phyloP scores from a whole-genome alignment of 2,113 vertebrate genomes.

The Gadus macrocephalus region DNA sequence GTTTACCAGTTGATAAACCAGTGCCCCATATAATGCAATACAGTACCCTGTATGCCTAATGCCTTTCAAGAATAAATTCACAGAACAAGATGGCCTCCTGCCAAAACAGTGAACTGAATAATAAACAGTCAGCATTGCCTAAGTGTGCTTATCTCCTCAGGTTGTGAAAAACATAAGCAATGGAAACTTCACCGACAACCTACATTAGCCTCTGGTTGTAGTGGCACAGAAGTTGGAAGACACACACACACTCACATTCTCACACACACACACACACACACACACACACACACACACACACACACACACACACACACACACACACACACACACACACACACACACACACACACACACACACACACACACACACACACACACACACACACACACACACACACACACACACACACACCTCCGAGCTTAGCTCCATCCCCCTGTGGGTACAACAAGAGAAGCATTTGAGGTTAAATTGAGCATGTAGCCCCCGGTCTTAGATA shows the following conservation, averaged over 20 bases:
- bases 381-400: conserved; percentile 25
- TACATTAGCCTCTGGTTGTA: no score
- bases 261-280: conserved; percentile 14
- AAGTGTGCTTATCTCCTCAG: neutral
- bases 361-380: conserved; percentile 19
- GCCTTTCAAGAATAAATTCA: neutral
- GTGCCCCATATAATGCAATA: no score
- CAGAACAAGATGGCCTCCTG: neutral
- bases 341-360: conserved; percentile 29
- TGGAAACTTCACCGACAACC: no score
- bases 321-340: neutral
- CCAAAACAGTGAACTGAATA: no score
- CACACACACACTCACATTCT: neutral
- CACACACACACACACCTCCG: conserved; percentile 17
- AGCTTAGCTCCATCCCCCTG: conserved; percentile 23
- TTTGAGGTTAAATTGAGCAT: conserved; percentile 63
- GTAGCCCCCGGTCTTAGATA: conserved; percentile 59
- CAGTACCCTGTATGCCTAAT: no score
- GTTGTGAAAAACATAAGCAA: no score
- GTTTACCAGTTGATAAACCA: no score
- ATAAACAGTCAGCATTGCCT: neutral
- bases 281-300: conserved; percentile 21
- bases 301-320: conserved; percentile 19
- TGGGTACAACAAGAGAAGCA: conserved; percentile 44
- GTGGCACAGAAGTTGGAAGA: conserved; percentile 3